phyloP scores from a whole-genome alignment of 2,888 invertebrate genomes.

The Leucania comma region DNA sequence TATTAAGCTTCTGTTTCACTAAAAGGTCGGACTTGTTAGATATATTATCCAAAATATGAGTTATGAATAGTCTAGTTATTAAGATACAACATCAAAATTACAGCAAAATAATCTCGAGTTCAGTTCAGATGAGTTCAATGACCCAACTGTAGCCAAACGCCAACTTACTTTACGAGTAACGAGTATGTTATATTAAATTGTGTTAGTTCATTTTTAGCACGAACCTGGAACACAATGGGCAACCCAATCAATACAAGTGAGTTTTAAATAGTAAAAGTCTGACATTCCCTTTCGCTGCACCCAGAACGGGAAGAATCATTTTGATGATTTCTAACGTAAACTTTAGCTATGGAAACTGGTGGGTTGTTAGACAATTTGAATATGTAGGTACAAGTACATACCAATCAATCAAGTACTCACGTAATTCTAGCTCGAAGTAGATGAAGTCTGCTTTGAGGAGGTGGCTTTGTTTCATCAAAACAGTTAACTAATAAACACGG shows the following conservation, averaged over 20 bases:
- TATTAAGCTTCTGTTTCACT: too few relatives aligned
- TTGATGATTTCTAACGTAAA: neutral
- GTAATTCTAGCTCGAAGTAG: neutral
- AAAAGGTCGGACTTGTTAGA: too few relatives aligned
- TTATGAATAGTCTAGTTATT: slow-evolving; percentile 9
- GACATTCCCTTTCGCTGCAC: neutral
- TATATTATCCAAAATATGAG: neutral
- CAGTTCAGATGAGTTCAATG: slow-evolving; percentile 24
- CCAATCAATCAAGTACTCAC: neutral
- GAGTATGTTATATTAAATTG: slow-evolving; percentile 7
- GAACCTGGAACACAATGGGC: too few relatives aligned
- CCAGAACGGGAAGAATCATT: neutral
- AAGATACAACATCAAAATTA: neutral
- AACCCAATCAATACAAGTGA: too few relatives aligned
- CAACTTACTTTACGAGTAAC: slow-evolving; percentile 21
- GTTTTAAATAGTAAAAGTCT: neutral
- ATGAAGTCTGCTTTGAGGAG: too few relatives aligned
- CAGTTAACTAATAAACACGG: neutral
- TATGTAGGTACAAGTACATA: too few relatives aligned
- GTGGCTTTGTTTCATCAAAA: too few relatives aligned
- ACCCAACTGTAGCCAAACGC: slow-evolving; percentile 1
- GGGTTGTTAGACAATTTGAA: too few relatives aligned
- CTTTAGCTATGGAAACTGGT: too few relatives aligned
- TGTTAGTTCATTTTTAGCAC: too few relatives aligned
- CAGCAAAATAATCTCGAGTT: slow-evolving; percentile 11